These are phyloP conservation scores for Zelostemma sp. DNA, from an alignment of 1,140 invertebrate species.

Conservation along the genomic window DNA sequence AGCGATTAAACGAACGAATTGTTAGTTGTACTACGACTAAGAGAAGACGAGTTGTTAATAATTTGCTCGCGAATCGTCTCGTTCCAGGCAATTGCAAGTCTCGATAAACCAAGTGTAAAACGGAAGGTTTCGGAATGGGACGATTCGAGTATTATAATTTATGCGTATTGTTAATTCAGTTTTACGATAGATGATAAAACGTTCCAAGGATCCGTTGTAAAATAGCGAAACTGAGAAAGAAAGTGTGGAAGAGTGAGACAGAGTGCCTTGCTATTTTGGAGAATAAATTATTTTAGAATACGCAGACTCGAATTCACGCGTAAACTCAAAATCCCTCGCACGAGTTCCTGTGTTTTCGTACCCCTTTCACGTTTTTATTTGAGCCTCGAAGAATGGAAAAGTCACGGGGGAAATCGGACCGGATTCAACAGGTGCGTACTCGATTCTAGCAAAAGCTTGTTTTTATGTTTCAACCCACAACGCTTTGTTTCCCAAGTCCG, in stretches of 20 bases:
- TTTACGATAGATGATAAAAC: no score
- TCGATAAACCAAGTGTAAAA: no score
- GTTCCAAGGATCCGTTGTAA: no score
- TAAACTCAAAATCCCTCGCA: constrained; percentile 35
- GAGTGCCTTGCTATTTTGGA: constrained; percentile 60
- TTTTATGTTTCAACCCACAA: background rate
- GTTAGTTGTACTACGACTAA: constrained; percentile 12
- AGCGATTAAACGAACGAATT: constrained; percentile 12
- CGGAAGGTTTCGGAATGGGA: background rate
- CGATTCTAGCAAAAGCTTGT: constrained; percentile 14
- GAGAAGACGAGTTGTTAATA: constrained; percentile 1
- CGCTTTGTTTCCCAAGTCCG: constrained; percentile 2
- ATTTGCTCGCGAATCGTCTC: background rate
- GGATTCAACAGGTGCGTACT: constrained; percentile 57
- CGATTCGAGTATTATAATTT: constrained; percentile 14
- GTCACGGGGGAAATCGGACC: constrained; percentile 29
- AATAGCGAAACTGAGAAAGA: constrained; percentile 17
- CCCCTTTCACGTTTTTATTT: constrained; percentile 56
- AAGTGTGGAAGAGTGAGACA: constrained; percentile 35
- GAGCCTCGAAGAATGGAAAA: constrained; percentile 31
- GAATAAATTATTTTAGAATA: constrained; percentile 62
- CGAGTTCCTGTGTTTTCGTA: constrained; percentile 56
- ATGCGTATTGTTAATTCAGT: background rate
- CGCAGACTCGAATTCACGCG: constrained; percentile 17
- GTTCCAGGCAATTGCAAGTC: no score